Evolutionary conservation across 2,888 invertebrate genomes (phyloP).

Genomic region (Eupithecia tripunctaria): DNA sequence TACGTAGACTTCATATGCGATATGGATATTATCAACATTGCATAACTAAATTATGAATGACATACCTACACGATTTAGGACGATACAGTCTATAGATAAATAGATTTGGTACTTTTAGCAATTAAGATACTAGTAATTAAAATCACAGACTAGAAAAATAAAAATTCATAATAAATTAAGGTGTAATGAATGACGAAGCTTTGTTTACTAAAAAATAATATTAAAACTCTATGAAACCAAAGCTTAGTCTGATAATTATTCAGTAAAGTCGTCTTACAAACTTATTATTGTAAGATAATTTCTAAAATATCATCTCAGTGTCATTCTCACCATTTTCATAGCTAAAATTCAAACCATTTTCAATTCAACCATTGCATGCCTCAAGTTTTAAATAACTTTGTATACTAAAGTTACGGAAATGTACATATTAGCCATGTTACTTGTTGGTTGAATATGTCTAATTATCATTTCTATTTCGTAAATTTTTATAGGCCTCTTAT

Average conservation of each 20-base stretch:
- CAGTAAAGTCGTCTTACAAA: slow-evolving; percentile 30
- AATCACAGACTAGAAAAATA: slow-evolving; percentile 40
- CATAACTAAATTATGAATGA: slow-evolving; percentile 6
- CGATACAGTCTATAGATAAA: slow-evolving; percentile 32
- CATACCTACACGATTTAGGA: slow-evolving; percentile 13
- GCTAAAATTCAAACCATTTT: slow-evolving; percentile 1
- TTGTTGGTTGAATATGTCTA: slow-evolving; percentile 38
- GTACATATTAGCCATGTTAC: slow-evolving; percentile 18
- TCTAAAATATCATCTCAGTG: background rate
- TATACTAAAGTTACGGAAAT: slow-evolving; percentile 9
- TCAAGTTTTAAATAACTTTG: background rate
- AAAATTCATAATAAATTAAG: slow-evolving; percentile 39
- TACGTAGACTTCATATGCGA: slow-evolving; percentile 15
- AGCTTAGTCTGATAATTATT: slow-evolving; percentile 43
- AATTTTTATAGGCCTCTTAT: slow-evolving; percentile 34
- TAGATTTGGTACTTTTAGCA: slow-evolving; percentile 45
- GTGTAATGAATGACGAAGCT: slow-evolving; percentile 41
- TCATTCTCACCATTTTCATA: slow-evolving; percentile 7
- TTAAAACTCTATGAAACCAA: slow-evolving; percentile 41
- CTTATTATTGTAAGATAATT: slow-evolving; percentile 25
- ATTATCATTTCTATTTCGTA: slow-evolving; percentile 19
- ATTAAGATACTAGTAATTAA: slow-evolving; percentile 43
- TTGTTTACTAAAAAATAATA: slow-evolving; percentile 40
- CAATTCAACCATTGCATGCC: too few species aligned
- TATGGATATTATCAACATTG: slow-evolving; percentile 10